phyloP scores from a whole-genome alignment of 2,888 invertebrate genomes.

The Ceriagrion tenellum region DNA sequence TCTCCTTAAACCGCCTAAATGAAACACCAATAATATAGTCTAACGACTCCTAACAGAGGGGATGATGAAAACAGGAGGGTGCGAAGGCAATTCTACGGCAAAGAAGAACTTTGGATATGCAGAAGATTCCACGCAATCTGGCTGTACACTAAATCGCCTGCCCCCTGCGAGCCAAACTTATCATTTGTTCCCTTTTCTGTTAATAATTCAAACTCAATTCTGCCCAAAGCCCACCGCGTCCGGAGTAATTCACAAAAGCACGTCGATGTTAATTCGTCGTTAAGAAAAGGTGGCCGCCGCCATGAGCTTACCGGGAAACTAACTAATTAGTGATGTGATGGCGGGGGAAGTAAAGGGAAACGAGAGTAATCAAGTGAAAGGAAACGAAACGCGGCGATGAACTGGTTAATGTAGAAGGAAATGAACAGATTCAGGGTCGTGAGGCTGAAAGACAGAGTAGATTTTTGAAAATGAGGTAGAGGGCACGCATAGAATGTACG shows the following conservation, averaged over 20 bases:
- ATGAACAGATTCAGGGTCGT: background rate
- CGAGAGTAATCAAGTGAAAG: background rate
- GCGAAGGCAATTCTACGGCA: background rate
- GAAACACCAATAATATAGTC: too few relatives aligned
- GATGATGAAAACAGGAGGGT: too few relatives aligned
- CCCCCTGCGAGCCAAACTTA: background rate
- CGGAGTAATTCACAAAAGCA: background rate
- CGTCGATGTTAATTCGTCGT: background rate
- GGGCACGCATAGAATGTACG: too few relatives aligned
- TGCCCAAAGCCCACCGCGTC: background rate
- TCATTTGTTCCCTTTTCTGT: background rate
- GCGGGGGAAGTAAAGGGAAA: background rate
- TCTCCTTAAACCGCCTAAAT: too few relatives aligned
- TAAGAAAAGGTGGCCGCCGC: background rate
- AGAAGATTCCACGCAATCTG: background rate
- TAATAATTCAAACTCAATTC: background rate
- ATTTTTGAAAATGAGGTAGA: too few relatives aligned
- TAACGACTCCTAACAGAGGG: too few relatives aligned
- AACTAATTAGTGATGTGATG: background rate
- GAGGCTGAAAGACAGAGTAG: too few relatives aligned
- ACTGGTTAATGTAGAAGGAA: background rate
- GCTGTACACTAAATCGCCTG: background rate
- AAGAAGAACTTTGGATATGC: background rate
- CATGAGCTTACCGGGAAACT: background rate
- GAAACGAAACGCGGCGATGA: background rate